Base-by-base conservation (phyloP, 2,797 vertebrate species). In the Cryptoblepharus egeriae region DNA sequence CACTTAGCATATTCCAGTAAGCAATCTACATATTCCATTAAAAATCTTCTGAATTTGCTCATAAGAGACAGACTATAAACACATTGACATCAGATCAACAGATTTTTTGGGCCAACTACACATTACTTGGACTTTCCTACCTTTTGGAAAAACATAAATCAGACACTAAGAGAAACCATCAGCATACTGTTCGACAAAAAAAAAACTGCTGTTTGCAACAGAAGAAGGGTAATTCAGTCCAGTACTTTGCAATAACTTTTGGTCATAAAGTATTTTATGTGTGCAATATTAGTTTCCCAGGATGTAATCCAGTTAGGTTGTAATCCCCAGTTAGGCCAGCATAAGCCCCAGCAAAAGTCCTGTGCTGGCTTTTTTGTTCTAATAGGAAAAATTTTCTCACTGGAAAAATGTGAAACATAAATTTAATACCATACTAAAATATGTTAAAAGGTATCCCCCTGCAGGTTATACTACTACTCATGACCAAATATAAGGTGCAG, bases 111-210 rank as follows among this genome's bases (percentile, higher is more conserved):
- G 13, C 32, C 30, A 37, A 20, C 20, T 37, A 58, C 5, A 42
- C 52, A 18, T 45, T 2, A 12, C 1, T 3, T n/a, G 0, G 0
- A 1, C 7, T 13, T 5, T 7, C 69, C 22, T 20, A n/a, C 12
- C 3, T 22, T n/a, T 3, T 1, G 37, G 26, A 60, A 45, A 32
- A 1, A 15, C 58, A 79, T 69, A 7, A 0, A 18, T 70, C 32
- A 79, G 39, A 18, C n/a, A n/a, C n/a, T n/a, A n/a, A n/a, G n/a
- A n/a, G n/a, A 74, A 35, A 67, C 30, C 22, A 75, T 75, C 20
- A 2, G 35, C 22, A 18, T 1, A 1, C 7, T 80, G 15, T 7
- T 24, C 28, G 22, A 6, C 73, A 15, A 13, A 26, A 35, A 3
- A 52, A 0, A 55, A 67, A 26, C 1, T 11, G 5, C 8, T 12